These are phyloP conservation scores for Planiliza haematocheilus DNA, from an alignment of 2,113 vertebrate genomes.

Conservation along the genomic window DNA sequence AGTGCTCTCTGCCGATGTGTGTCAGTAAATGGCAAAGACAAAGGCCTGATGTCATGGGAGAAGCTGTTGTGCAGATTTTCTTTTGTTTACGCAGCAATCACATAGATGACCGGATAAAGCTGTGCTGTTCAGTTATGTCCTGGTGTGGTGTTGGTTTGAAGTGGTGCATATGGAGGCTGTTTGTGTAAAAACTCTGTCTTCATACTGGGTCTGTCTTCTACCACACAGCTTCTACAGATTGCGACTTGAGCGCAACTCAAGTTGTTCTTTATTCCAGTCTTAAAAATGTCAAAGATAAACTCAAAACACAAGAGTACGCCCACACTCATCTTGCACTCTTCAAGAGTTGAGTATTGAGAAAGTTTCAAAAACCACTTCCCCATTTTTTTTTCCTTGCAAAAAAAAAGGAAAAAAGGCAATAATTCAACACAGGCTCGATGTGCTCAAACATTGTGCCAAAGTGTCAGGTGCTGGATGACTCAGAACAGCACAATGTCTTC, in stretches of 20 bases:
- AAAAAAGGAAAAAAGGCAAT: constrained; percentile 19
- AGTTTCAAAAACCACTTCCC: constrained; percentile 56
- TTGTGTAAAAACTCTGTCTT: constrained; percentile 46
- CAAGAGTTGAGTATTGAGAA: constrained; percentile 54
- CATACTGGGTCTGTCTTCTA: no score
- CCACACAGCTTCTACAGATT: neutral
- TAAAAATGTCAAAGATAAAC: constrained; percentile 59
- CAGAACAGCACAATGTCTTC: constrained; percentile 33
- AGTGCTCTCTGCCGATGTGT: neutral
- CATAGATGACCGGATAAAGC: constrained; percentile 40
- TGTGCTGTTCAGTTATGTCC: constrained; percentile 23
- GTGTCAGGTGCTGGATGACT: constrained; percentile 48
- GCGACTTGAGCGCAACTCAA: neutral
- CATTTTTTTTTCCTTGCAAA: constrained; percentile 1
- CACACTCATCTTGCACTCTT: constrained; percentile 34
- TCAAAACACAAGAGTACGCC: constrained; percentile 29
- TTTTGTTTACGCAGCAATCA: constrained; percentile 50
- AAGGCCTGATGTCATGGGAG: constrained; percentile 39
- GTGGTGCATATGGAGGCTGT: constrained; percentile 59
- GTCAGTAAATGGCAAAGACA: neutral
- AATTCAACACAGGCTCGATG: constrained; percentile 19
- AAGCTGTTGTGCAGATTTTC: constrained; percentile 17
- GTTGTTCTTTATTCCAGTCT: constrained; percentile 24
- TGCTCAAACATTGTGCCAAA: constrained; percentile 5
- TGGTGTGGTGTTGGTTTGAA: constrained; percentile 53